Percentiles rank a stretch among this genome's conserved stretches.
phyloP scores from a whole-genome alignment of 2,797 vertebrate genomes.

The Gymnothorax reevesii region DNA sequence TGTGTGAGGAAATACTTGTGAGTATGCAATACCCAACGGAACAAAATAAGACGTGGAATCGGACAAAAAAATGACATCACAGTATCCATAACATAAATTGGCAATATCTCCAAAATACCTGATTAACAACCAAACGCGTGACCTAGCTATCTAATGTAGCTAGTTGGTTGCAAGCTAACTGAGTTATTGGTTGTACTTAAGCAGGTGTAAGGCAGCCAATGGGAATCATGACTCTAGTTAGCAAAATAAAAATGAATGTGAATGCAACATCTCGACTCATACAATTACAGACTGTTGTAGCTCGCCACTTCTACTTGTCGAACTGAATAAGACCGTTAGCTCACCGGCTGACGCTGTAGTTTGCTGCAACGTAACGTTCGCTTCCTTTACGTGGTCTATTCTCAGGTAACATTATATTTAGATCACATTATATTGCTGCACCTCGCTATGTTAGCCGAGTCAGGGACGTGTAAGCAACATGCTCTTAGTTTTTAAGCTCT shows the following conservation, averaged over 20 bases:
- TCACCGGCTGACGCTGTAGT: neutral
- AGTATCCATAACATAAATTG: neutral
- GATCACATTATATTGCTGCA: neutral
- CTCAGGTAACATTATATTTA: neutral
- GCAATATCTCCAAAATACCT: neutral
- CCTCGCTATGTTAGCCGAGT: neutral
- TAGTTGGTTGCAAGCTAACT: too few relatives aligned
- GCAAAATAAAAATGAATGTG: neutral
- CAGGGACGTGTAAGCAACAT: neutral
- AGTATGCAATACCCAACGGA: constrained; percentile 4
- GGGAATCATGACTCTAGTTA: neutral
- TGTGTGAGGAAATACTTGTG: constrained; percentile 22
- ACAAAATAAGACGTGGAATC: neutral
- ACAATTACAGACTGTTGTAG: neutral
- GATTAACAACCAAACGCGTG: neutral
- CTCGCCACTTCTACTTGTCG: neutral
- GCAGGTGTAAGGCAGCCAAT: neutral
- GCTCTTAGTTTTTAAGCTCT: neutral
- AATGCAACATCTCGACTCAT: neutral
- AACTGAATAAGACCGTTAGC: neutral
- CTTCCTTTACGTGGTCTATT: too few relatives aligned
- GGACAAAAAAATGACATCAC: neutral
- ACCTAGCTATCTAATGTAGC: neutral
- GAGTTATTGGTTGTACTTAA: neutral
- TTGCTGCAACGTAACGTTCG: neutral